phyloP scores from a whole-genome alignment of 2,888 invertebrate genomes.

The Cheilosia scutellata region DNA sequence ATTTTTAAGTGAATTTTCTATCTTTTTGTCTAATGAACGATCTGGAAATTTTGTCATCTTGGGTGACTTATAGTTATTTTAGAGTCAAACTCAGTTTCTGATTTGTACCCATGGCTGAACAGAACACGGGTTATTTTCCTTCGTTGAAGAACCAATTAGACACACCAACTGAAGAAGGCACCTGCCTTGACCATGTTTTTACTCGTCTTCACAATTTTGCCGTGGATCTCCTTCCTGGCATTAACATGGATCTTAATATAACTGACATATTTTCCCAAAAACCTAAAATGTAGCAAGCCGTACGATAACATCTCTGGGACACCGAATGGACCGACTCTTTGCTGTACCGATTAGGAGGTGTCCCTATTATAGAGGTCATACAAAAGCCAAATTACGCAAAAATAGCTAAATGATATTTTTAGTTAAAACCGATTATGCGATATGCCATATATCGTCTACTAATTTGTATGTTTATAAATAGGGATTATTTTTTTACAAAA shows the following conservation, averaged over 20 bases:
- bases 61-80: neutral
- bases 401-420: no score
- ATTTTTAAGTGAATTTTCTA: slow-evolving; percentile 1
- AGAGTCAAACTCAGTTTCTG: neutral
- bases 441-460: no score
- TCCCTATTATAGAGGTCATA: no score
- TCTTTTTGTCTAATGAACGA: neutral
- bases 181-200: slow-evolving; percentile 16
- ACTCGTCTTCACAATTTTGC: slow-evolving; percentile 1
- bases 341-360: no score
- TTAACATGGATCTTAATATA: slow-evolving; percentile 6
- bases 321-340: no score
- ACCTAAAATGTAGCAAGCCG: neutral
- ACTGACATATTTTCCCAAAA: slow-evolving; percentile 5
- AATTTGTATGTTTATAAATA: no score
- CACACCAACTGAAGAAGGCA: neutral
- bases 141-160: neutral
- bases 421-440: no score
- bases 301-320: neutral
- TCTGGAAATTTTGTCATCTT: slow-evolving; percentile 6
- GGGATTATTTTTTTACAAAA: no score
- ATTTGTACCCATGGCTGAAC: neutral
- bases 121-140: neutral
- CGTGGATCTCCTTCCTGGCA: neutral
- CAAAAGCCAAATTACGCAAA: no score